phyloP scores from a whole-genome alignment of 2,797 vertebrate genomes.

The Tokudaia muenninki region DNA sequence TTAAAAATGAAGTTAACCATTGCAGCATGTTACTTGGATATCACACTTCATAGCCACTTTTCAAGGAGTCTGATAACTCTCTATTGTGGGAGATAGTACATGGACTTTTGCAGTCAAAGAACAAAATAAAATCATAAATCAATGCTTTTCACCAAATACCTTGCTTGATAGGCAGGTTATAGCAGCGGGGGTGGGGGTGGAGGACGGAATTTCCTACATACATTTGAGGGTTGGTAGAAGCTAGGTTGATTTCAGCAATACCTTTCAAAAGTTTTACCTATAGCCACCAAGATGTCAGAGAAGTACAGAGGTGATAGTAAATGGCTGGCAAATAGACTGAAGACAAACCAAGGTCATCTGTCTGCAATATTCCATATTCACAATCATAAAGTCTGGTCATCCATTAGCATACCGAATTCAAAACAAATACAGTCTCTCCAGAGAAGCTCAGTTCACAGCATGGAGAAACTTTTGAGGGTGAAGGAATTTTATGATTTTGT shows the following conservation, averaged over 20 bases:
- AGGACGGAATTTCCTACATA: neutral
- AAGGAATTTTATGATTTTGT: neutral
- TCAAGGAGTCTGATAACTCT: neutral
- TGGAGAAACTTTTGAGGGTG: neutral
- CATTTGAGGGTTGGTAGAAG: neutral
- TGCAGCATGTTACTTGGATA: neutral
- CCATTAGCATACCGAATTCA: neutral
- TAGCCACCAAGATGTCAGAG: neutral
- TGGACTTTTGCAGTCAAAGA: neutral
- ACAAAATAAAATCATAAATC: neutral
- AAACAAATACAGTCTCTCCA: neutral
- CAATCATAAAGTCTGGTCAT: too few relatives aligned
- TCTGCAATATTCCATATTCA: neutral
- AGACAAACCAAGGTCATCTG: neutral
- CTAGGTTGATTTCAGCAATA: neutral
- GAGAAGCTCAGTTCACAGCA: neutral
- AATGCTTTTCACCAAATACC: neutral
- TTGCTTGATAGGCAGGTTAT: neutral
- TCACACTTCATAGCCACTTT: neutral
- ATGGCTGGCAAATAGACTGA: neutral
- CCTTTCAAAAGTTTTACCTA: neutral
- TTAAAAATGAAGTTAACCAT: neutral
- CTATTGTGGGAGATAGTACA: neutral
- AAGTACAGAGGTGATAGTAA: neutral
- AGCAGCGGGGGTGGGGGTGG: neutral